Evolutionary conservation across 1,140 invertebrate species (phyloP).

Genomic region (Philopotamus ludificatus): DNA sequence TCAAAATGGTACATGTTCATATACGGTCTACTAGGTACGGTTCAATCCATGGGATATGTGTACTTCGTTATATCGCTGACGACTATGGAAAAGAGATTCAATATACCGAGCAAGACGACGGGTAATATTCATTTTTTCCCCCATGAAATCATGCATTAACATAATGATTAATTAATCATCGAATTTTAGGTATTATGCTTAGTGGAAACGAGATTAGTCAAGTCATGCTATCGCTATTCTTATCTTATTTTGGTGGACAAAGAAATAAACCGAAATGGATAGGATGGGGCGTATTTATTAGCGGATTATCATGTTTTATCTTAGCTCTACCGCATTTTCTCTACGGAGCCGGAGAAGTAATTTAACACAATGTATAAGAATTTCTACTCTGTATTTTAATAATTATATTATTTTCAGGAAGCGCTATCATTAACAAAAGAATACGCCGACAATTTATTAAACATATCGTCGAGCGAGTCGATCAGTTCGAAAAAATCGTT

Average conservation of each 20-base stretch:
- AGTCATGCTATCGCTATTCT: constrained; percentile 61
- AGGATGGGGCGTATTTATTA: constrained; percentile 62
- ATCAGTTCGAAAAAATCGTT: constrained; percentile 24
- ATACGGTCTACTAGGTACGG: constrained; percentile 66
- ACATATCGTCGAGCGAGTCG: constrained; percentile 18
- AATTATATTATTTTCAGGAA: constrained; percentile 28
- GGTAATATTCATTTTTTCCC: constrained; percentile 50
- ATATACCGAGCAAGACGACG: constrained; percentile 68
- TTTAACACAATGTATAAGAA: constrained; percentile 20
- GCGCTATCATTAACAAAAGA: constrained; percentile 52
- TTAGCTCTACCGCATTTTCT: constrained; percentile 67
- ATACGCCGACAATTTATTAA: constrained; percentile 45
- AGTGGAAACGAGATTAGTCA: constrained; percentile 73
- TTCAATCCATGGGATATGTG: constrained; percentile 69
- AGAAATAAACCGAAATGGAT: constrained; percentile 67
- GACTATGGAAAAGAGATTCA: constrained; percentile 70
- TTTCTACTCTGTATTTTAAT: not conserved
- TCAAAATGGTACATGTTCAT: constrained; percentile 63
- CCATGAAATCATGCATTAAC: not conserved
- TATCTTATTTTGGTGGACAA: constrained; percentile 62
- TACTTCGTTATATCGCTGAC: constrained; percentile 68
- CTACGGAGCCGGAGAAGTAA: constrained; percentile 63
- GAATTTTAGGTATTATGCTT: constrained; percentile 62
- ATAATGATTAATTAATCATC: constrained; percentile 24
- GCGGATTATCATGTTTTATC: constrained; percentile 65